Evolutionary conservation across 2,888 invertebrate genomes (phyloP), one percentile per base, ranked within the genome.

Genomic region (Pseudoips prasinana): DNA sequence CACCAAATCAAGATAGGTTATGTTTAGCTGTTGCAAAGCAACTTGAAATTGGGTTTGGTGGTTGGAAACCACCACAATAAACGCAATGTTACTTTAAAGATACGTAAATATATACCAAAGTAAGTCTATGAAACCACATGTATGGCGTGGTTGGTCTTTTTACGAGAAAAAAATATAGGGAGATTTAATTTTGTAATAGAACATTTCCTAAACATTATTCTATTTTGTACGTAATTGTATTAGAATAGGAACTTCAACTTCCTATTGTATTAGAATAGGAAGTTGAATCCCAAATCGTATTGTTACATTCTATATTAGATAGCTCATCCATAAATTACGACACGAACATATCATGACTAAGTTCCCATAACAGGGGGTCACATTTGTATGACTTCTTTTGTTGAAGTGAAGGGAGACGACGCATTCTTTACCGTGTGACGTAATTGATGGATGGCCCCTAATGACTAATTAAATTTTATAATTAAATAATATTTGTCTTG

Each of bases 21-120:
- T 95, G 95, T 41, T 72, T 98, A 10, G 94, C 94, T 0, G 93
- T 96, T 2, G 97, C 97, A 1, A 84, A 87, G 45, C 93, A 95
- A 58, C 71, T 98, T 23, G 96, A 96, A 65, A 83, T 83, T 22
- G 92, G 90, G 6, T 96, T 96, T 73, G 96, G 96, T 1, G 97
- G 97, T 0, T 97, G 97, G 97, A 71, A 85, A 19, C 90, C 92
- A 6, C 92, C 93, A 7, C 53, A 53, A 4, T 69, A 64, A 49
- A 38, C 20, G 2, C n/a, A 20, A 3, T 3, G 5, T 2, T 20
- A 20, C 2, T 3, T 22, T 27, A 20, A 20, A 20, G n/a, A 20
- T 20, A 20, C 2, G 8, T 17, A 33, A 22, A 19, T 22, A 25
- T 10, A 10, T 10, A 23, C 10, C 24, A 14, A 28, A 22, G 14